phyloP scores from a whole-genome alignment of 2,113 vertebrate genomes.

The Origma solitaria region DNA sequence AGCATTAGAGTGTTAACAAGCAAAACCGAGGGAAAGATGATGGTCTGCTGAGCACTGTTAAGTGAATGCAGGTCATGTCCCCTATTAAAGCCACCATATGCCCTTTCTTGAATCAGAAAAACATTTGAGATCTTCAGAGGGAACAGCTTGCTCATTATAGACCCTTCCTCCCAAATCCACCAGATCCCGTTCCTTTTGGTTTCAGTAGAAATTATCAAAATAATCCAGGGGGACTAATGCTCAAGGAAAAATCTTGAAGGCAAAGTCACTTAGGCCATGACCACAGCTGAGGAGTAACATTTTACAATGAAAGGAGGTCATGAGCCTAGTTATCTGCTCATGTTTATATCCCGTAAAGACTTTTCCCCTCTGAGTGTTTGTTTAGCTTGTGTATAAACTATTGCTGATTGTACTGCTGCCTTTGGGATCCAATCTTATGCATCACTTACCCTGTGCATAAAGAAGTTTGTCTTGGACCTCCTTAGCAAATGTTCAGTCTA shows the following conservation, averaged over 20 bases:
- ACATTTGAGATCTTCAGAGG: neutral
- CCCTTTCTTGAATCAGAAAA: neutral
- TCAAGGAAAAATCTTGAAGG: slow-evolving; percentile 5
- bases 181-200: neutral
- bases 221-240: neutral
- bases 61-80: neutral
- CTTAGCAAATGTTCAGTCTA: slow-evolving; percentile 38
- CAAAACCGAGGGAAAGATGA: neutral
- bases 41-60: neutral
- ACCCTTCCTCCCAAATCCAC: neutral
- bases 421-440: slow-evolving; percentile 57
- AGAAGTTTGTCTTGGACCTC: slow-evolving; percentile 55
- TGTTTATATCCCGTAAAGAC: neutral
- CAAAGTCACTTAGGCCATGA: neutral
- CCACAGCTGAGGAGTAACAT: neutral
- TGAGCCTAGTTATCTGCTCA: neutral
- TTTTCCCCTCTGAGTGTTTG: slow-evolving; percentile 1
- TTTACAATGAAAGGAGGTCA: slow-evolving; percentile 26
- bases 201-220: neutral
- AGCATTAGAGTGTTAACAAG: neutral
- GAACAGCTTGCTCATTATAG: neutral
- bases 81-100: neutral
- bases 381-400: slow-evolving; percentile 46
- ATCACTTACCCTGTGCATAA: slow-evolving; percentile 35
- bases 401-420: slow-evolving; percentile 27